phyloP scores from a whole-genome alignment of 2,797 vertebrate genomes.

The Okamejei kenojei region DNA sequence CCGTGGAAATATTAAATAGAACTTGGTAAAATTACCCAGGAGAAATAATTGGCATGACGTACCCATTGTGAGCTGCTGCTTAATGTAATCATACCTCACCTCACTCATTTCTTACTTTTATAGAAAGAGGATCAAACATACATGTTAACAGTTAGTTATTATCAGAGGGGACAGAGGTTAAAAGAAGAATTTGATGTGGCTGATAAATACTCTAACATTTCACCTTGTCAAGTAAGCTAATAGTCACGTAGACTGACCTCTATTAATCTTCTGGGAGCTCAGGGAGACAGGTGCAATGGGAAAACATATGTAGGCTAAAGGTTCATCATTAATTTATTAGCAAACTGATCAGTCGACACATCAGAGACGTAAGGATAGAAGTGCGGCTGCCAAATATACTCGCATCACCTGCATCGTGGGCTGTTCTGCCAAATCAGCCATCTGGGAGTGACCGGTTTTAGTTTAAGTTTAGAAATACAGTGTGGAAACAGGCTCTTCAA shows the following conservation, averaged over 20 bases:
- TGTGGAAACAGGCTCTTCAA: too few species aligned
- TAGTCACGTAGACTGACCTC: background rate
- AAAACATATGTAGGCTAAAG: background rate
- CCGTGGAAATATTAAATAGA: background rate
- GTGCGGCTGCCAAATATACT: background rate
- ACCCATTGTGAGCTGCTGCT: background rate
- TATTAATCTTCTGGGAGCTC: background rate
- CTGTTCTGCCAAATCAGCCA: too few species aligned
- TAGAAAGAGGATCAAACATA: background rate
- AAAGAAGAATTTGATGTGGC: background rate
- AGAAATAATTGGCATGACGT: too few species aligned
- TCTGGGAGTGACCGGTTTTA: too few species aligned
- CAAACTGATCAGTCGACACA: background rate
- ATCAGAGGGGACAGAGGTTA: background rate
- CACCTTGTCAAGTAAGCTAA: slow-evolving; percentile 18
- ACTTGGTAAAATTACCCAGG: background rate
- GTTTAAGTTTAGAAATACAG: too few species aligned
- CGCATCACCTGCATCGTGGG: too few species aligned
- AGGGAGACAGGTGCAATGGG: too few species aligned
- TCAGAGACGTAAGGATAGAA: background rate
- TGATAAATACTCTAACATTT: background rate
- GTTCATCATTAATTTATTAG: background rate
- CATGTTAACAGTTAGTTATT: background rate
- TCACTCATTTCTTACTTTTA: background rate
- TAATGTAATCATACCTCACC: background rate